These are phyloP conservation scores for Enteromius treurensis DNA, from an alignment of 2,797 vertebrate species.

Conservation along the genomic window DNA sequence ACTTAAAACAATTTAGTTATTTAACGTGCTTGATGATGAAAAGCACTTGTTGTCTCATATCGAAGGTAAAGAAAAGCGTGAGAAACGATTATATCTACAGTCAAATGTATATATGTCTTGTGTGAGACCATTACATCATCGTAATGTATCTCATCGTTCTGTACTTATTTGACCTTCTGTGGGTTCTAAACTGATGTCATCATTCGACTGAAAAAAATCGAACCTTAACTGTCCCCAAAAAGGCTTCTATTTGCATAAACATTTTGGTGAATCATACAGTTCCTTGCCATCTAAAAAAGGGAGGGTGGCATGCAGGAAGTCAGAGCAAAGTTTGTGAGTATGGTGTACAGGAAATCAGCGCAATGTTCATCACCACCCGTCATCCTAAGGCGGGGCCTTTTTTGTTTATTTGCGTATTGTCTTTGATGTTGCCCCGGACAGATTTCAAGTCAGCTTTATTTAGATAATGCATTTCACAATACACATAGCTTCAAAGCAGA, in stretches of 20 bases:
- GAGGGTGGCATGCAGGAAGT: slow-evolving; percentile 29
- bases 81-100: background rate
- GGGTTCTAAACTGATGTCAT: slow-evolving; percentile 55
- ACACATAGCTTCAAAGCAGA: background rate
- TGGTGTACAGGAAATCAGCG: slow-evolving; percentile 52
- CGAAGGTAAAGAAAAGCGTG: background rate
- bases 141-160: slow-evolving; percentile 7
- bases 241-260: slow-evolving; percentile 65
- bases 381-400: slow-evolving; percentile 58
- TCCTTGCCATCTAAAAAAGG: slow-evolving; percentile 44
- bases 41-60: background rate
- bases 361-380: slow-evolving; percentile 50
- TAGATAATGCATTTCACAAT: background rate
- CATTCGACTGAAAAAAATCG: slow-evolving; percentile 2
- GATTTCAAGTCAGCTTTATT: slow-evolving; percentile 23
- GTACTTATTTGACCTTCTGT: slow-evolving; percentile 55
- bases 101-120: slow-evolving; percentile 29
- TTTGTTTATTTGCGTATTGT: slow-evolving; percentile 16
- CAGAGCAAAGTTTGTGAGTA: slow-evolving; percentile 52
- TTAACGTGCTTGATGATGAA: background rate
- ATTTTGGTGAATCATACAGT: slow-evolving; percentile 68
- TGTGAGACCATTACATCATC: slow-evolving; percentile 51
- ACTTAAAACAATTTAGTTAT: background rate
- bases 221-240: slow-evolving; percentile 22
- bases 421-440: slow-evolving; percentile 46